Evolutionary conservation across 37 sponge, comb jelly and placozoan species (phyloP).

Genomic region (Chondrosia reniformis): DNA sequence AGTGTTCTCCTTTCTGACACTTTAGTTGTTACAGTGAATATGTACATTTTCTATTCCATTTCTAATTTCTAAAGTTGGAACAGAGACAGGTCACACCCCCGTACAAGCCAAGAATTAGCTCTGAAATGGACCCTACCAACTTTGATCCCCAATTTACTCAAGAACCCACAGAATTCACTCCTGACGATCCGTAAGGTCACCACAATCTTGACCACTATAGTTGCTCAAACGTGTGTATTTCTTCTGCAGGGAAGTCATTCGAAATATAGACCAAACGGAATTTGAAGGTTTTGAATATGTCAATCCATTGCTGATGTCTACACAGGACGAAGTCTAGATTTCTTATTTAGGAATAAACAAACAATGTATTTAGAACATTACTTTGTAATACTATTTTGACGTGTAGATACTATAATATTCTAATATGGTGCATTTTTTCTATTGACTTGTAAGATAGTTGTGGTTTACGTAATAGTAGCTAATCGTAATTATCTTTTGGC

Average conservation of each 20-base stretch:
- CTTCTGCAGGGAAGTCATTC: constrained; percentile 47
- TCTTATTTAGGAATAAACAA: too few relatives aligned
- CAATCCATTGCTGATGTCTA: constrained; percentile 91
- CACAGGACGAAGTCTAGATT: constrained; percentile 89
- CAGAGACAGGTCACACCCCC: constrained; percentile 84
- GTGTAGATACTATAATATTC: too few relatives aligned
- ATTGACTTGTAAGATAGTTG: too few relatives aligned
- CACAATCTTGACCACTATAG: too few relatives aligned
- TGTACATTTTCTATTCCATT: not conserved
- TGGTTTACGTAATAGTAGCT: too few relatives aligned
- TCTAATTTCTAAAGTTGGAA: constrained; percentile 44
- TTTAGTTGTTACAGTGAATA: too few relatives aligned
- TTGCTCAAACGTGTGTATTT: not conserved
- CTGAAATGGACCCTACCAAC: constrained; percentile 81
- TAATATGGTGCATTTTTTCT: too few relatives aligned
- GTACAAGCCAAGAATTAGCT: constrained; percentile 85
- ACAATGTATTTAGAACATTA: too few relatives aligned
- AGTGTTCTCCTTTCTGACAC: too few relatives aligned
- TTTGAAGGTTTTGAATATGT: constrained; percentile 98
- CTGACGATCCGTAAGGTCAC: constrained; percentile 90
- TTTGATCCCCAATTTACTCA: constrained; percentile 92
- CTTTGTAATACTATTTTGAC: too few relatives aligned
- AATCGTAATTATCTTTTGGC: too few relatives aligned
- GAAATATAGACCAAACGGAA: constrained; percentile 87
- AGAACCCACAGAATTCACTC: constrained; percentile 87